A percentile compares a stretch with the other conserved stretches of the same genome.
Conservation (phyloP, 2,113 vertebrate genomes). For the Phoenicopterus ruber region DNA sequence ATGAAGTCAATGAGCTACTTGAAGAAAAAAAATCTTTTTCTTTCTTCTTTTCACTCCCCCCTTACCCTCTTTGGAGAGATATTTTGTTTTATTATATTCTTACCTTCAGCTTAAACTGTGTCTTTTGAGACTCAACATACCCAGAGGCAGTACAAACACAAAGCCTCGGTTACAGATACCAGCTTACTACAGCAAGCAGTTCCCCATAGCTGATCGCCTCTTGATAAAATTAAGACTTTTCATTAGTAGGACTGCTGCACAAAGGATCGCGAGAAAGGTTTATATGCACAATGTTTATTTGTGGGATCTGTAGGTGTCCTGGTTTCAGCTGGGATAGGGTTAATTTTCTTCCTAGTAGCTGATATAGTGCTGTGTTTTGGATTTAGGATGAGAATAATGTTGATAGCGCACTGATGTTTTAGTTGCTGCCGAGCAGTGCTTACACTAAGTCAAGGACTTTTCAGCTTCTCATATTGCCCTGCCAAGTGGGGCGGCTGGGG, state of each 20-base stretch:
- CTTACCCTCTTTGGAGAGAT: not conserved
- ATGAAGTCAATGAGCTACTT: not conserved
- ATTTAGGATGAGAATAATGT: too few relatives aligned
- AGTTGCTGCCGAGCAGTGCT: too few relatives aligned
- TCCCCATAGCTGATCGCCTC: not conserved
- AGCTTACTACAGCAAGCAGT: not conserved
- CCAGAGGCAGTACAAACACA: not conserved
- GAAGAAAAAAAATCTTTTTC: not conserved
- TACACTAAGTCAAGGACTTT: too few relatives aligned
- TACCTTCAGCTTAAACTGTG: not conserved
- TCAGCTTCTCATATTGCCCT: too few relatives aligned
- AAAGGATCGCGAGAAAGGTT: not conserved
- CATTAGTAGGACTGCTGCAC: not conserved
- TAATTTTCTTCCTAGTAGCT: too few relatives aligned
- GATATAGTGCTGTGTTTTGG: too few relatives aligned
- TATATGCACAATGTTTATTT: not conserved
- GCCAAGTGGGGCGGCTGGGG: too few relatives aligned
- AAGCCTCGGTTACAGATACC: not conserved
- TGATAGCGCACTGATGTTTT: too few relatives aligned
- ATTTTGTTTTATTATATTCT: not conserved
- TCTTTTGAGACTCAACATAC: not conserved
- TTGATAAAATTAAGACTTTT: not conserved
- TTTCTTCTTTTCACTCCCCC: not conserved
- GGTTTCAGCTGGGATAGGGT: too few relatives aligned
- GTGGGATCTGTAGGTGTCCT: not conserved